Evolutionary conservation across 2,888 invertebrate genomes (phyloP).

Genomic region (Agelastica alni): DNA sequence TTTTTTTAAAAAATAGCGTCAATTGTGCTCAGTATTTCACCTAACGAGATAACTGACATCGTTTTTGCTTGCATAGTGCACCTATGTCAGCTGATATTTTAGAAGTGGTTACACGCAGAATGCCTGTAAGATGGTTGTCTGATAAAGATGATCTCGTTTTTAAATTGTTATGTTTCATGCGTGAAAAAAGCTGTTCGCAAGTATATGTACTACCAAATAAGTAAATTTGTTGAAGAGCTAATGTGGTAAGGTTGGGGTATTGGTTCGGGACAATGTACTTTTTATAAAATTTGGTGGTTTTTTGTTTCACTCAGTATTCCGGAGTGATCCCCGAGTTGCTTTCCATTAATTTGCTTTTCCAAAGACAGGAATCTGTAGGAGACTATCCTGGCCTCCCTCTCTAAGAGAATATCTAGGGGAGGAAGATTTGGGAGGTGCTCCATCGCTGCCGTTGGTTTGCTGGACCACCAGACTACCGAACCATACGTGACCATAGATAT

Average conservation of each 20-base stretch:
- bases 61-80: neutral
- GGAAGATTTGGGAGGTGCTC: too few relatives aligned
- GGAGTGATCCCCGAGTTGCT: too few relatives aligned
- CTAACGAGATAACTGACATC: neutral
- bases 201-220: conserved; percentile 5
- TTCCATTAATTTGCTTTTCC: too few relatives aligned
- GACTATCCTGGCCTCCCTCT: too few relatives aligned
- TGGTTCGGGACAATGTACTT: neutral
- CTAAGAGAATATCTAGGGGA: too few relatives aligned
- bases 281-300: conserved; percentile 1
- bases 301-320: too few relatives aligned
- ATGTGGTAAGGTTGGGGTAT: conserved; percentile 7
- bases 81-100: conserved; percentile 7
- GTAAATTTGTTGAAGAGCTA: conserved; percentile 6
- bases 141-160: conserved; percentile 9
- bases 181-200: conserved; percentile 10
- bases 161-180: conserved; percentile 8
- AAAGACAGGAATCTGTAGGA: too few relatives aligned
- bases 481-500: too few relatives aligned
- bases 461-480: too few relatives aligned
- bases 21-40: too few relatives aligned
- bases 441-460: too few relatives aligned
- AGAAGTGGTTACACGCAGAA: conserved; percentile 7
- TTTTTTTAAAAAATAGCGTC: too few relatives aligned
- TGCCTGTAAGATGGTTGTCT: conserved; percentile 7